Percentiles rank a stretch among this genome's conserved stretches.
phyloP scores from a whole-genome alignment of 2,113 vertebrate species.

The Oreochromis niloticus region DNA sequence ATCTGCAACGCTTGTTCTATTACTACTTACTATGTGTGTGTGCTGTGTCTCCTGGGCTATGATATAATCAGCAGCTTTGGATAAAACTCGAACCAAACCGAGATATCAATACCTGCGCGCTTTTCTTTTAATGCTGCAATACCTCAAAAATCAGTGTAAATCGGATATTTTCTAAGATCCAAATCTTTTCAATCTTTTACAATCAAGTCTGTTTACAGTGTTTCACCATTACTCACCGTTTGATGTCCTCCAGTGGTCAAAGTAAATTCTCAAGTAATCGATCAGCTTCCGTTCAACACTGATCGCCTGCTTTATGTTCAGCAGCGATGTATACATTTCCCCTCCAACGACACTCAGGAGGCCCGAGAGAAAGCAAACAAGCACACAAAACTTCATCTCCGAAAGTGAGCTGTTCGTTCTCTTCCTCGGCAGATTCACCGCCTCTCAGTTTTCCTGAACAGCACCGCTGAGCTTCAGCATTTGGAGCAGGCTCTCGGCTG shows the following conservation, averaged over 20 bases:
- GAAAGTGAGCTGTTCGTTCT: neutral
- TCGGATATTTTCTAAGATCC: neutral
- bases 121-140: neutral
- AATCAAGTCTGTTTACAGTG: neutral
- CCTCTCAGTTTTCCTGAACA: neutral
- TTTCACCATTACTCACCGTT: slow-evolving; percentile 58
- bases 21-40: neutral
- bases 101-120: neutral
- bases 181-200: neutral
- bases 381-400: neutral
- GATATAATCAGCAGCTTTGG: neutral
- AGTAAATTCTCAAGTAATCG: slow-evolving; percentile 59
- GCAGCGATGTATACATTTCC: slow-evolving; percentile 73
- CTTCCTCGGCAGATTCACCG: neutral
- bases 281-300: slow-evolving; percentile 67
- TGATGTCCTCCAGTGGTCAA: slow-evolving; percentile 70
- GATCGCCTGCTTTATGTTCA: slow-evolving; percentile 67
- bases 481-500: neutral
- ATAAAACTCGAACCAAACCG: neutral
- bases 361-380: neutral
- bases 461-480: neutral
- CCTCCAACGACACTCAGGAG: neutral
- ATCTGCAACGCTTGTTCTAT: neutral
- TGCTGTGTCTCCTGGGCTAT: neutral
- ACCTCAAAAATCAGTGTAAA: neutral